These are phyloP conservation scores for Scaptomyza pallida DNA, from an alignment of 1,140 invertebrate species.

Conservation along the genomic window DNA sequence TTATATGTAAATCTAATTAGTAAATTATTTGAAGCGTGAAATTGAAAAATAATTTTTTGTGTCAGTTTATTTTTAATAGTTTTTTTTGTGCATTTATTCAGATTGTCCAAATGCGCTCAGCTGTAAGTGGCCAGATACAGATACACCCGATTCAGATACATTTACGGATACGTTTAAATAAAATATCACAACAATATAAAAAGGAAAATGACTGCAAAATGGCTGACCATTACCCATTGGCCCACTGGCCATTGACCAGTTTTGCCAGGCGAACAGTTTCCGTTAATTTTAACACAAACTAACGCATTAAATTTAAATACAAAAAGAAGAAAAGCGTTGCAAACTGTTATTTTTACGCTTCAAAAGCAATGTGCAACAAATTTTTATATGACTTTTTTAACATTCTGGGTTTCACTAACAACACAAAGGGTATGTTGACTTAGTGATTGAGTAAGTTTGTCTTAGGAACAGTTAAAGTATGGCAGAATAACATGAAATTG, in stretches of 20 bases:
- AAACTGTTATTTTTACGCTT: constrained; percentile 49
- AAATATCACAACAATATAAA: neutral
- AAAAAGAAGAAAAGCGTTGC: no score
- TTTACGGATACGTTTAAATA: constrained; percentile 15
- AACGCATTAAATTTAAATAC: constrained; percentile 56
- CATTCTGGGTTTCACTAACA: no score
- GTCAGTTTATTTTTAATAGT: constrained; percentile 20
- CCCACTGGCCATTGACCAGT: constrained; percentile 33
- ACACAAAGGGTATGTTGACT: no score
- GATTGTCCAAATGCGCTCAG: constrained; percentile 71
- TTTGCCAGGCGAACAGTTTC: constrained; percentile 33
- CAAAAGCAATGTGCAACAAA: constrained; percentile 15
- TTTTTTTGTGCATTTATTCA: constrained; percentile 60
- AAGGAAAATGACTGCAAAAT: constrained; percentile 26
- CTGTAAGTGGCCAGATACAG: constrained; percentile 68
- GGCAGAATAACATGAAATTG: no score
- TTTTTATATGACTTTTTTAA: no score
- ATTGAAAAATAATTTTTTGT: constrained; percentile 75
- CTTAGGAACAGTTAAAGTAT: no score
- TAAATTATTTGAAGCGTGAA: constrained; percentile 83
- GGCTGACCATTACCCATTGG: no score
- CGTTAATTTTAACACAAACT: constrained; percentile 60
- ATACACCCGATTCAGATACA: constrained; percentile 26
- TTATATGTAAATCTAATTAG: constrained; percentile 83
- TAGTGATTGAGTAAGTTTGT: no score